Evolutionary conservation across 2,888 invertebrate genomes (phyloP), one percentile per base, ranked within the genome.

Genomic region (Cerastis rubricosa): DNA sequence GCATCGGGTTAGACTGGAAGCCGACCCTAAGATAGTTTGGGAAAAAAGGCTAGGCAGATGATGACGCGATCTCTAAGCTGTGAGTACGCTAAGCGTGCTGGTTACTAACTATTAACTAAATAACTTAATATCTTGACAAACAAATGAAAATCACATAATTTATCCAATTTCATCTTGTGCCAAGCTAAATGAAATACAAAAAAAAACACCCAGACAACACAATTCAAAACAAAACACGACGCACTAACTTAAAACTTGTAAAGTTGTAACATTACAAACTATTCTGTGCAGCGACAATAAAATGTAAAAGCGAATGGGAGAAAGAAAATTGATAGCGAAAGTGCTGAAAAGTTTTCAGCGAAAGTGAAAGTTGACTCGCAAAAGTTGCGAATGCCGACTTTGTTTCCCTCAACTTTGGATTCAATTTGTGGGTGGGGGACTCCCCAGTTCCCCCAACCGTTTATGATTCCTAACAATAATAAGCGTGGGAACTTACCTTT

Each of bases 331-430:
- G 88, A 91, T 89, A 93, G 95, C 77, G 95, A 96, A 94, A 96
- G 95, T 93, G 92, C 87, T 92, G 89, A 90, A 94, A 96, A 95
- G 92, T 95, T 96, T 93, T 87, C 92, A 90, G 81, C 87, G 90
- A 91, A 94, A 96, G 95, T 90, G 95, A 96, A 93, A 96, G 94
- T 93, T 88, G 80, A 91, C 90, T 92, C 89, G 93, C 90, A 91
- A 94, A 96, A 96, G 94, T 96, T 96, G 91, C 87, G 89, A 86
- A 87, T 87, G 86, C 89, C 81, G 93, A 95, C 94, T 95, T 95
- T 96, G 96, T 96, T 96, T 93, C 93, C 89, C 90, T 87, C 90
- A 95, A 96, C 94, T 96, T 95, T 92, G 91, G 91, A 94, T 95
- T 94, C 95, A 94, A 95, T 95, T 94, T 92, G 92, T 91, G 84